Conservation (phyloP, 2,113 vertebrate genomes). For the Myotis davidii region DNA sequence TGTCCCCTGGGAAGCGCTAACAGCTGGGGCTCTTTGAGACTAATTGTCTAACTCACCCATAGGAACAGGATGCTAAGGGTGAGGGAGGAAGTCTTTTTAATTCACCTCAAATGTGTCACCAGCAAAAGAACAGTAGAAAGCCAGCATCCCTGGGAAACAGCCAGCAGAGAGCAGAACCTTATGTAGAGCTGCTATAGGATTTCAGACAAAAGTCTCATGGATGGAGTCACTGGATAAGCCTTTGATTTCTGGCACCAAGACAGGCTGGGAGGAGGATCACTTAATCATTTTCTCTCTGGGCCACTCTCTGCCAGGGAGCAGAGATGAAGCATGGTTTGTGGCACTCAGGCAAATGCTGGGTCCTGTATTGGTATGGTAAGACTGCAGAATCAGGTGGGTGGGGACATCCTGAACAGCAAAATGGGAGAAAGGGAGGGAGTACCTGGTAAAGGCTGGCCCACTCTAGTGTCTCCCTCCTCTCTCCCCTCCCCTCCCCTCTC, state of each 20-base stretch:
- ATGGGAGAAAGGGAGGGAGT: background rate
- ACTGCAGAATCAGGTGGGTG: background rate
- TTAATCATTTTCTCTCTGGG: background rate
- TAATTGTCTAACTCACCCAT: slow-evolving; percentile 49
- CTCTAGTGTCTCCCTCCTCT: background rate
- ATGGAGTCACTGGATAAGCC: background rate
- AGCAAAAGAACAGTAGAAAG: slow-evolving; percentile 23
- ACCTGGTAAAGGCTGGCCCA: background rate
- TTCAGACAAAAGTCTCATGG: slow-evolving; percentile 16
- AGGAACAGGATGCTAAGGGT: slow-evolving; percentile 46
- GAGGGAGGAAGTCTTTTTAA: slow-evolving; percentile 30
- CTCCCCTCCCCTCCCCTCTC: background rate
- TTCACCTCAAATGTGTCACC: slow-evolving; percentile 49
- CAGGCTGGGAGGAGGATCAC: background rate
- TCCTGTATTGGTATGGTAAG: background rate
- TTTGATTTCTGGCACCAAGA: slow-evolving; percentile 8
- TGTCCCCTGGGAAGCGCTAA: slow-evolving; percentile 33
- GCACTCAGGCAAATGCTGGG: background rate
- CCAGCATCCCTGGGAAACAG: background rate
- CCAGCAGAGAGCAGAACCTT: background rate
- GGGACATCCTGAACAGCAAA: background rate
- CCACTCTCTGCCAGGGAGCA: background rate
- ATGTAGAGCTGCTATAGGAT: background rate
- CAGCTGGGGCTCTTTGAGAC: slow-evolving; percentile 54
- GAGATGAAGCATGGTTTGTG: background rate